A percentile compares a stretch with the other conserved stretches of the same genome.
phyloP scores from a whole-genome alignment of 1,140 invertebrate species.

The Philopotamus ludificatus region DNA sequence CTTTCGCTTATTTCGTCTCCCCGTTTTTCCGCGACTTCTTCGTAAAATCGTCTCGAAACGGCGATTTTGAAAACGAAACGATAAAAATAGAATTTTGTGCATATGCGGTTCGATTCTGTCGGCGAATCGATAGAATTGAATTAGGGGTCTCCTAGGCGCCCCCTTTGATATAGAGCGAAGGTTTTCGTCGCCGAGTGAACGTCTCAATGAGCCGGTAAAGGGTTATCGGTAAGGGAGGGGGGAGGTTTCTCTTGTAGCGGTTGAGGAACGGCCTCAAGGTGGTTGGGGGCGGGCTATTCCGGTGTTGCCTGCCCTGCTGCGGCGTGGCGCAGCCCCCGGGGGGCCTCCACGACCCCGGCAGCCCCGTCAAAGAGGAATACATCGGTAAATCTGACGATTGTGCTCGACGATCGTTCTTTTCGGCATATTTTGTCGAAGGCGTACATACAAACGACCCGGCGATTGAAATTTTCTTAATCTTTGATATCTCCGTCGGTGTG shows the following conservation, averaged over 20 bases:
- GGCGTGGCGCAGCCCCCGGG: conserved; percentile 58
- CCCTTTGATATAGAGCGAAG: neutral
- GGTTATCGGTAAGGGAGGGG: conserved; percentile 1
- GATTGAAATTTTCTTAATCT: no score
- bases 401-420: no score
- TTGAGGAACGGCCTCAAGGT: conserved; percentile 48
- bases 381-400: conserved; percentile 35
- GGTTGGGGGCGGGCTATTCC: conserved; percentile 63
- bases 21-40: neutral
- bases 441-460: no score
- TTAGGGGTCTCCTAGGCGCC: neutral
- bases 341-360: conserved; percentile 49
- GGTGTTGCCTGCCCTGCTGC: conserved; percentile 66
- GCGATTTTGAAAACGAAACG: neutral
- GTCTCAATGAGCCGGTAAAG: conserved; percentile 17
- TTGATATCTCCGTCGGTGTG: no score
- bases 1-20: neutral
- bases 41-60: neutral
- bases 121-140: neutral
- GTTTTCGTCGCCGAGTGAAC: neutral
- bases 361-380: conserved; percentile 39
- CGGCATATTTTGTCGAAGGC: no score
- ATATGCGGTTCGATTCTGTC: neutral
- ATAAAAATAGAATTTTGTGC: no score
- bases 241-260: conserved; percentile 31